Base-by-base conservation (phyloP, 2,888 invertebrate genomes). In the Hybos culiciformis region DNA sequence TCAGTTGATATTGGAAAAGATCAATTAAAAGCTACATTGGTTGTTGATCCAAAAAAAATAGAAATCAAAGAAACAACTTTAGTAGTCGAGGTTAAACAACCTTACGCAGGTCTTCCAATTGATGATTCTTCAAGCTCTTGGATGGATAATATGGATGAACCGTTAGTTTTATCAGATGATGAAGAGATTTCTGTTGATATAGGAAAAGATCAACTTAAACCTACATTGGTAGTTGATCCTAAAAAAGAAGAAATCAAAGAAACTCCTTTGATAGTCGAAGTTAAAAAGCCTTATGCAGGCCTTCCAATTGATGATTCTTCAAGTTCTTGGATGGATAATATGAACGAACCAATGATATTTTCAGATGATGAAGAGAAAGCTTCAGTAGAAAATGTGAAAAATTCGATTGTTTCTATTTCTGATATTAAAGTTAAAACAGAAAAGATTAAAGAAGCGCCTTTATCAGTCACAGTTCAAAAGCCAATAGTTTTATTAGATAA, bases 401-500 rank as follows among this genome's bases (percentile, higher is more conserved):
- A n/a, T n/a, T n/a, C n/a, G n/a, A n/a, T n/a, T n/a, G n/a, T n/a
- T n/a, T n/a, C n/a, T n/a, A n/a, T n/a, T n/a, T n/a, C n/a, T n/a
- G n/a, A n/a, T n/a, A n/a, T n/a, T n/a, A n/a, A 32, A 39, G 37
- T 20, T 1, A 29, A 37, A 5, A 29, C n/a, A n/a, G 32, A 46
- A 8, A 1, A 4, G 9, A 7, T 8, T 6, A 45, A 47, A 5
- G 17, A 34, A 3, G 43, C 11, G 12, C 44, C 44, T 24, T 37
- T 43, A 4, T 14, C 17, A 26, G 14, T 24, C 9, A 39, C 26
- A 18, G 24, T 60, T 23, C 63, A 66, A 29, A 61, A 66, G 42
- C 59, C 60, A 11, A 58, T 62, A 48, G 50, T 50, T 6, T 56
- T 66, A 37, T 58, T 61, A 3, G 61, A 60, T 38, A 62, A 63